Base-by-base conservation (phyloP, 2,888 invertebrate genomes). In the Rapana venosa region DNA sequence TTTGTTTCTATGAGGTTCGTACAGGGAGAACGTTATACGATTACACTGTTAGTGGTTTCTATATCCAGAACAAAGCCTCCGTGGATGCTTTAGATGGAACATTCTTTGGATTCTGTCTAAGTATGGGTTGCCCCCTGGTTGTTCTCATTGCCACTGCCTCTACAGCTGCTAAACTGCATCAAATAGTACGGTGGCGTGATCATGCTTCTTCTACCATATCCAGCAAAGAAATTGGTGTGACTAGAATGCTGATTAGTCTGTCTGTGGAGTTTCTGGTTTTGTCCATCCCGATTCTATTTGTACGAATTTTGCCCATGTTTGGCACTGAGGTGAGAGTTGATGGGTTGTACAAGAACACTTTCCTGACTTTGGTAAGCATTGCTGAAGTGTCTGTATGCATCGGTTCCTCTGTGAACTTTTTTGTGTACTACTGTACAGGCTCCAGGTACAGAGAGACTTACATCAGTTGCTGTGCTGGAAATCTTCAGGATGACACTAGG, bases 201-300 rank as follows among this genome's bases (percentile, higher is more conserved):
- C 61, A n/a, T 36, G 22, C 84, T 8, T 84, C 88, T 13, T 66
- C 84, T 17, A 61, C 1, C 36, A 35, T 81, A n/a, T 84, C 83
- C 70, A 58, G 26, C 88, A 88, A 70, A 84, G 88, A 88, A 56
- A 32, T 84, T 17, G 88, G 36, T 0, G 35, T 88, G n/a, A 88
- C 83, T 4, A 88, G 84, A 66, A 84, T 88, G 88, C 47, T 88
- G 17, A 58, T 88, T 30, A 66, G 61, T n/a, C 70, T 84, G n/a
- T 88, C 88, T 0, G n/a, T 70, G 0, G 88, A 88, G 36, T 88
- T 88, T 84, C n/a, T 88, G 22, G n/a, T 84, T 30, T 35, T 88
- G 22, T 88, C 88, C 11, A 30, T 84, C 5, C 88, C 88, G 5
- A n/a, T n/a, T 8, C 36, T 88, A 2, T 11, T 61, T 35, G 6